Evolutionary conservation across 1,140 invertebrate species (phyloP).

Genomic region (Chelonus insularis): DNA sequence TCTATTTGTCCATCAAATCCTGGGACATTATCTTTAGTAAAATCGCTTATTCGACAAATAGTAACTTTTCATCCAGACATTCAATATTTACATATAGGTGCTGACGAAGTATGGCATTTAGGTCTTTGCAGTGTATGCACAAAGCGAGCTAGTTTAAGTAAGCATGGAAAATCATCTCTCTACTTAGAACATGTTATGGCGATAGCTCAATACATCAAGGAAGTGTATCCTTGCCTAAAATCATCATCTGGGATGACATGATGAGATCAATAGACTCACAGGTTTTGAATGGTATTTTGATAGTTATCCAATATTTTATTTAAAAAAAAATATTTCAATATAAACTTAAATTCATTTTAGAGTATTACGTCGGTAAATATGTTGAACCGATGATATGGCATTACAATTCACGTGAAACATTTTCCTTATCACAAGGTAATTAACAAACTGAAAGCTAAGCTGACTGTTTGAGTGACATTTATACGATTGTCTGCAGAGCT

Average conservation of each 20-base stretch:
- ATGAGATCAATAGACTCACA: slow-evolving; percentile 72
- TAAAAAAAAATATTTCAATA: slow-evolving; percentile 7
- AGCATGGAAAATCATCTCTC: slow-evolving; percentile 61
- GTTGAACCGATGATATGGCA: slow-evolving; percentile 89
- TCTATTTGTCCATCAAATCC: slow-evolving; percentile 78
- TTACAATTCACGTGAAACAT: slow-evolving; percentile 60
- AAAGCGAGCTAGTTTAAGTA: slow-evolving; percentile 59
- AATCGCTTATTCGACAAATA: slow-evolving; percentile 64
- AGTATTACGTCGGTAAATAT: slow-evolving; percentile 71
- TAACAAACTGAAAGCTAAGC: too few relatives aligned
- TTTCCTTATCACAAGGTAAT: slow-evolving; percentile 56
- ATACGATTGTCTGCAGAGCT: slow-evolving; percentile 55
- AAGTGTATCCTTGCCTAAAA: slow-evolving; percentile 68
- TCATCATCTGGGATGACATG: slow-evolving; percentile 97
- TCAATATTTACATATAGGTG: slow-evolving; percentile 78
- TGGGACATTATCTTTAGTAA: slow-evolving; percentile 65
- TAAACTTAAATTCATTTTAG: slow-evolving; percentile 46
- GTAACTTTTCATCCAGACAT: slow-evolving; percentile 66
- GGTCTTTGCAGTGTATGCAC: slow-evolving; percentile 78
- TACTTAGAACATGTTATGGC: slow-evolving; percentile 73
- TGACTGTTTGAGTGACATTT: not conserved
- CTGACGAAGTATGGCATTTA: slow-evolving; percentile 83
- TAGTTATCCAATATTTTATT: slow-evolving; percentile 29
- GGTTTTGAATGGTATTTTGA: slow-evolving; percentile 61
- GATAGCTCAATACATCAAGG: slow-evolving; percentile 67